phyloP scores from a whole-genome alignment of 2,113 vertebrate species.

The Oxygymnocypris stewartii region DNA sequence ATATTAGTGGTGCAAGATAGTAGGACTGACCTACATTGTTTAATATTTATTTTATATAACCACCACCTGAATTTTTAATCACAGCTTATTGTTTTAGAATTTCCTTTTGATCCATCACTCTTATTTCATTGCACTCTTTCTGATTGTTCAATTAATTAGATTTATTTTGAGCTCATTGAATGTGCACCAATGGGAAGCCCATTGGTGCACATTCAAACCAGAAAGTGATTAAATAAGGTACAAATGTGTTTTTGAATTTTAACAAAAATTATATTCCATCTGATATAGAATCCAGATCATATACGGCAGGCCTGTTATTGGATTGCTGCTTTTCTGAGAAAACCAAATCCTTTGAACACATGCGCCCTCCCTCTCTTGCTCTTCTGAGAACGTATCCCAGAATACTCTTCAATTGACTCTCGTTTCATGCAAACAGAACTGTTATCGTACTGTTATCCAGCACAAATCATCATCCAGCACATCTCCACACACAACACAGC shows the following conservation, averaged over 20 bases:
- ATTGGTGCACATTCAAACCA: background rate
- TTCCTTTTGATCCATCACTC: background rate
- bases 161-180: background rate
- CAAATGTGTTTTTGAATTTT: background rate
- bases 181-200: too few species aligned
- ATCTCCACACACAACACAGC: constrained; percentile 24
- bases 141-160: background rate
- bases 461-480: constrained; percentile 17
- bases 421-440: background rate
- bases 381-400: background rate
- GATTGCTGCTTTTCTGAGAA: constrained; percentile 25
- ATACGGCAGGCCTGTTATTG: background rate
- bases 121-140: background rate
- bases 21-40: background rate
- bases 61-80: background rate
- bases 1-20: background rate
- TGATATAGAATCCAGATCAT: background rate
- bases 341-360: constrained; percentile 11
- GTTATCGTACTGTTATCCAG: background rate
- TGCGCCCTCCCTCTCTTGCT: background rate
- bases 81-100: background rate
- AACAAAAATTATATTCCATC: background rate
- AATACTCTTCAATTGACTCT: constrained; percentile 5
- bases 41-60: background rate
- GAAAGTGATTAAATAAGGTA: background rate